These are phyloP conservation scores for Erebia palarica DNA, from an alignment of 2,888 invertebrate species.

Conservation along the genomic window DNA sequence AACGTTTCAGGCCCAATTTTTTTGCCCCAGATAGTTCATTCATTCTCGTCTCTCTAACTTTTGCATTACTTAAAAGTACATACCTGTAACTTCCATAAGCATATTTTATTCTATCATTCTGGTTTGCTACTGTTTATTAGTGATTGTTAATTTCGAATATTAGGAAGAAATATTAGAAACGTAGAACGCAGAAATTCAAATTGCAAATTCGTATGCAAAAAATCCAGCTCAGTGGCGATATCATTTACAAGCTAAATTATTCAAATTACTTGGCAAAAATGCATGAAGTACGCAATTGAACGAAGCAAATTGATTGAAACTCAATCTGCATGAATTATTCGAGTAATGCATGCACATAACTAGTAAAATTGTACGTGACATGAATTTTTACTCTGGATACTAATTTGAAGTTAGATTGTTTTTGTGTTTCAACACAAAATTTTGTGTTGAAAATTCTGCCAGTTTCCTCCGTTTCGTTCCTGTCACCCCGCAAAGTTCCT, in stretches of 20 bases:
- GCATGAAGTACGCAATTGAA: conserved; percentile 6
- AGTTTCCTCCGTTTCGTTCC: too few relatives aligned
- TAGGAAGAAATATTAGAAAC: not conserved
- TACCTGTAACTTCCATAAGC: too few relatives aligned
- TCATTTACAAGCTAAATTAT: not conserved
- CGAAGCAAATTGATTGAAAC: conserved; percentile 1
- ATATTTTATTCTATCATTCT: too few relatives aligned
- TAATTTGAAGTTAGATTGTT: not conserved
- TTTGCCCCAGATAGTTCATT: too few relatives aligned
- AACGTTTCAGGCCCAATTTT: too few relatives aligned
- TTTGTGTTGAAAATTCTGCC: too few relatives aligned
- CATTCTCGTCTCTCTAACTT: too few relatives aligned
- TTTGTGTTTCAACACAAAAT: too few relatives aligned
- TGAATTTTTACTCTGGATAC: not conserved
- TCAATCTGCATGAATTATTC: conserved; percentile 11
- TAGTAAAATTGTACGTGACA: not conserved
- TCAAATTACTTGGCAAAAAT: conserved; percentile 4
- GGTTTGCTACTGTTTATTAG: too few relatives aligned
- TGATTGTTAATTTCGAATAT: too few relatives aligned
- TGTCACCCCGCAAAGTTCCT: too few relatives aligned
- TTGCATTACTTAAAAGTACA: too few relatives aligned
- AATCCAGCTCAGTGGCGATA: not conserved
- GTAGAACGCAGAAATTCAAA: not conserved
- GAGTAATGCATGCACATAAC: not conserved
- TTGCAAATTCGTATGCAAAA: not conserved